A percentile compares a stretch with the other conserved stretches of the same genome.
phyloP scores from a whole-genome alignment of 2,113 vertebrate genomes.

The Rhabdornis inornatus region DNA sequence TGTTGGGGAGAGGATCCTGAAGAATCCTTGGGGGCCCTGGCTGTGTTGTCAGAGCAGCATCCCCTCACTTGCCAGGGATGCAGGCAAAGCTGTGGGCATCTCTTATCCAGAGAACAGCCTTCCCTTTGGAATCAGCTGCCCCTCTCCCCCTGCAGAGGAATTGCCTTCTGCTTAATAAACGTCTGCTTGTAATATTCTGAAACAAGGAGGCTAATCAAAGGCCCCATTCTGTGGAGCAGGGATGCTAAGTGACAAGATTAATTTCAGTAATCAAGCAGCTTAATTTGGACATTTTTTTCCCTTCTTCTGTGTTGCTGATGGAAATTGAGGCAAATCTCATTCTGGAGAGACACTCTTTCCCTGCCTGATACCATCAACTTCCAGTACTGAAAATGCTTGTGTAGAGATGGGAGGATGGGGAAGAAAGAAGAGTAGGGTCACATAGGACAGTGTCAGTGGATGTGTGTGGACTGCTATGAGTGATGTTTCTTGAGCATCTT shows the following conservation, averaged over 20 bases:
- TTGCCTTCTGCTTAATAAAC: conserved; percentile 70
- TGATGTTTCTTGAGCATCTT: conserved; percentile 16
- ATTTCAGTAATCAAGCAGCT: conserved; percentile 81
- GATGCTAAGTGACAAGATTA: conserved; percentile 78
- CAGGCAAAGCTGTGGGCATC: background rate
- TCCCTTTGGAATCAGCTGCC: conserved; percentile 13
- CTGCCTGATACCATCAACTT: background rate
- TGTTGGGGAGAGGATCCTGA: background rate
- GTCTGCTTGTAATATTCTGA: conserved; percentile 76
- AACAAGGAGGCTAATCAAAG: conserved; percentile 82
- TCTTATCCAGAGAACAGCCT: background rate
- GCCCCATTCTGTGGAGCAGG: conserved; percentile 70
- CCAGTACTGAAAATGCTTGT: background rate
- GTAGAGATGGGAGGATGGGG: background rate
- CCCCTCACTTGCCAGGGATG: background rate
- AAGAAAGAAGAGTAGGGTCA: background rate
- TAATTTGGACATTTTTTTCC: conserved; percentile 73
- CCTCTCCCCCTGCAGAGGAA: conserved; percentile 36
- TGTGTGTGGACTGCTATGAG: background rate
- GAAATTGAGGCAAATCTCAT: conserved; percentile 72
- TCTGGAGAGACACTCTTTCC: conserved; percentile 53
- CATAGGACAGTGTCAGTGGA: background rate
- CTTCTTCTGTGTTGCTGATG: conserved; percentile 67
- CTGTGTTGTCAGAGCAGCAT: background rate
- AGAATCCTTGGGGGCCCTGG: background rate